These are phyloP conservation scores for Elysia crispata DNA, from an alignment of 2,888 invertebrate genomes.

Conservation along the genomic window DNA sequence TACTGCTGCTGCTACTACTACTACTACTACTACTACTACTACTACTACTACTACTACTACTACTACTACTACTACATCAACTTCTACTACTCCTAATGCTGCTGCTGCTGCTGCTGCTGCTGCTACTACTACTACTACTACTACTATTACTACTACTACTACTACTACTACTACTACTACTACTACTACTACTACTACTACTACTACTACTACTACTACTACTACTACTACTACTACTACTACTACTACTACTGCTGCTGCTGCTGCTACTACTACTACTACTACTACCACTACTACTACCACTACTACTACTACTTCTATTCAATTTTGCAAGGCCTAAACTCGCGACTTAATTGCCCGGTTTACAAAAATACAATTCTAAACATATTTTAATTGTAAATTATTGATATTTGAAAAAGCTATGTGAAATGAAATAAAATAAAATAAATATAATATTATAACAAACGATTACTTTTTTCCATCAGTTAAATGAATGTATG, in stretches of 20 bases:
- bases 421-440: too few relatives aligned
- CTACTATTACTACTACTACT: slow-evolving; percentile 27
- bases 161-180: slow-evolving; percentile 23
- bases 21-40: slow-evolving; percentile 23
- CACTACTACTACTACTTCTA: not conserved
- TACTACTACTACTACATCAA: slow-evolving; percentile 19
- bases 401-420: too few relatives aligned
- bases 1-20: not conserved
- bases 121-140: slow-evolving; percentile 27
- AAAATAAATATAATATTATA: too few relatives aligned
- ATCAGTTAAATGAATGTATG: too few relatives aligned
- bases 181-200: slow-evolving; percentile 20
- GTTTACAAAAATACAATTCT: too few relatives aligned
- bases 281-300: slow-evolving; percentile 3
- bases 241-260: slow-evolving; percentile 19
- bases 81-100: too few relatives aligned
- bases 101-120: not conserved
- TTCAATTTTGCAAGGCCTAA: too few relatives aligned
- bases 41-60: slow-evolving; percentile 7
- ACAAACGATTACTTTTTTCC: too few relatives aligned
- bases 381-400: too few relatives aligned
- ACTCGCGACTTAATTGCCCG: too few relatives aligned
- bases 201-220: slow-evolving; percentile 18
- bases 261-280: slow-evolving; percentile 17
- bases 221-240: slow-evolving; percentile 27